Evolutionary conservation across 2,797 vertebrate species (phyloP), one percentile per base, ranked within the genome.

Genomic region (Echiichthys vipera): DNA sequence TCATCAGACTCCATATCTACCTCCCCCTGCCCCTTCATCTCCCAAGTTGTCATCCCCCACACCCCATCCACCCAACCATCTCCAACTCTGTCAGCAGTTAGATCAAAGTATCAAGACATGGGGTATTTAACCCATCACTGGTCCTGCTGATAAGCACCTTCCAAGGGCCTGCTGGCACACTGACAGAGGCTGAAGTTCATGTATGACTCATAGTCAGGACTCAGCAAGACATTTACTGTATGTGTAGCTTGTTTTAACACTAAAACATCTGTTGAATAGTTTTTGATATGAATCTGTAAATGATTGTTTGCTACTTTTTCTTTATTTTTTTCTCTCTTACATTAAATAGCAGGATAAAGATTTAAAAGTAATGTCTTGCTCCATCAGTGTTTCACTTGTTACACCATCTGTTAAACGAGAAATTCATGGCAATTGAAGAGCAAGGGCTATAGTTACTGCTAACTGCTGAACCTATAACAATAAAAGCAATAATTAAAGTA

Each of bases 101-200:
- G 86, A 92, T 92, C 87, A 93, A 92, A 91, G 89, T 49, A 77
- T 67, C 39, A 50, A 84, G 77, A 81, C 78, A 34, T 56, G 62
- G 58, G 81, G 80, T 84, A 74, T 83, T 92, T 90, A 92, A 90
- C 86, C 85, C 86, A 63, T 84, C 72, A 49, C 49, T 75, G 63
- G 57, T 78, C 72, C 72, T 79, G 83, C 87, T 81, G 85, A 86
- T 90, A 83, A 88, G 80, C 81, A 77, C 47, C 68, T 85, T 87
- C 81, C 32, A 24, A 87, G 76, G 83, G 73, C 78, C 64, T 71
- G 65, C 67, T 78, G 73, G 61, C 64, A 66, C 57, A 67, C 54
- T 73, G 72, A 74, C 64, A 77, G 39, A n/a, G 32, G 57, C 47
- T 67, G 51, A 36, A 49, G 56, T 80, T 69, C 22, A 12, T 30